These are phyloP conservation scores for Phyllotis vaccarum DNA, from an alignment of 2,797 vertebrate species.

Conservation along the genomic window DNA sequence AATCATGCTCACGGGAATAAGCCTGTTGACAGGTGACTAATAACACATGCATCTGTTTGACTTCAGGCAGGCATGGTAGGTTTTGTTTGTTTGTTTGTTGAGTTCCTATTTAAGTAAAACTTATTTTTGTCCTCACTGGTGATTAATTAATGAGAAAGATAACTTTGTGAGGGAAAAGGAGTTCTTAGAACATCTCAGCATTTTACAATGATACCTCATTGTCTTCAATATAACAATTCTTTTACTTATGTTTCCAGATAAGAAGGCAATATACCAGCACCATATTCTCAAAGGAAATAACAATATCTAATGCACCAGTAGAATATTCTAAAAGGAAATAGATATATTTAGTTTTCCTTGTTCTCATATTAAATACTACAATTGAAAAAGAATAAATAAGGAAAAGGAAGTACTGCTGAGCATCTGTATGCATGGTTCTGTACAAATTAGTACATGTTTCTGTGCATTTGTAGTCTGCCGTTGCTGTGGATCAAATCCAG, in stretches of 20 bases:
- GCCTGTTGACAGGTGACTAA: neutral
- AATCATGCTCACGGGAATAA: neutral
- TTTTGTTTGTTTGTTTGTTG: neutral
- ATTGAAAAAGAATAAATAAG: neutral
- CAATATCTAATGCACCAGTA: neutral
- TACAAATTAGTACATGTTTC: fast-evolving
- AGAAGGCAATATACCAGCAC: neutral
- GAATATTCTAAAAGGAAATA: neutral
- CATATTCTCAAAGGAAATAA: neutral
- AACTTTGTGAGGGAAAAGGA: neutral
- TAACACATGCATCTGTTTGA: neutral
- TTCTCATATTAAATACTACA: neutral
- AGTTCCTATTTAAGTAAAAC: neutral
- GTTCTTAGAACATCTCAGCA: neutral
- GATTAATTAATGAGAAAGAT: neutral
- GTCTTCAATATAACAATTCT: neutral
- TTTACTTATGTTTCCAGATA: neutral
- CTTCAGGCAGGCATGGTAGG: neutral
- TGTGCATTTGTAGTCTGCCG: neutral
- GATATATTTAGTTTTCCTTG: neutral
- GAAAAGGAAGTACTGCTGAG: neutral
- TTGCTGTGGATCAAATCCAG: neutral
- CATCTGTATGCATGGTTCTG: fast-evolving
- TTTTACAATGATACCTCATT: neutral
- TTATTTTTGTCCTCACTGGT: neutral